Evolutionary conservation across 2,888 invertebrate species (phyloP).

Genomic region (Phaonia tiefii): DNA sequence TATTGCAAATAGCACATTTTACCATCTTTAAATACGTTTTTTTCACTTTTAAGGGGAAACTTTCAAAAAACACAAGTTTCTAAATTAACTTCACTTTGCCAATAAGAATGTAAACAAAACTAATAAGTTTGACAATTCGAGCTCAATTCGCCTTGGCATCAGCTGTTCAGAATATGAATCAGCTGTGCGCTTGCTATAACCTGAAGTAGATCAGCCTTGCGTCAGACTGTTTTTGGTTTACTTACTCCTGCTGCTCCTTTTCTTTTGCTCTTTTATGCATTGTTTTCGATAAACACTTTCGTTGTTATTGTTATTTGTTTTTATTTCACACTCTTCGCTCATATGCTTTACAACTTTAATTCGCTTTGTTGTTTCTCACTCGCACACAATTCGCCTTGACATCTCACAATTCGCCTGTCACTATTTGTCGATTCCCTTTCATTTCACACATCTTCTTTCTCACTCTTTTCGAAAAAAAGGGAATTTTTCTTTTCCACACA

Average conservation of each 20-base stretch:
- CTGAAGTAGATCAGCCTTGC: too few relatives aligned
- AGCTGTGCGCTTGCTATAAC: too few relatives aligned
- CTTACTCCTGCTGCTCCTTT: conserved; percentile 25
- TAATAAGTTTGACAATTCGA: too few relatives aligned
- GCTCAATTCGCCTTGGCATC: too few relatives aligned
- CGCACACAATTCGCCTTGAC: conserved; percentile 51
- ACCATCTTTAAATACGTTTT: too few relatives aligned
- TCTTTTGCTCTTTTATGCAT: conserved; percentile 33
- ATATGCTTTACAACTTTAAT: conserved; percentile 56
- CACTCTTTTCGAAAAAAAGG: not conserved
- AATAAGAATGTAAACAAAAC: too few relatives aligned
- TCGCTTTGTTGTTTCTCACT: conserved; percentile 36
- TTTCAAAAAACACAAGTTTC: too few relatives aligned
- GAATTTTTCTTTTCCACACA: conserved; percentile 33
- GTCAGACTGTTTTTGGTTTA: not conserved
- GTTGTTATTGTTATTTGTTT: conserved; percentile 61
- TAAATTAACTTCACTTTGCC: too few relatives aligned
- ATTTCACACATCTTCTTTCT: conserved; percentile 6
- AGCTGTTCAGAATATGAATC: too few relatives aligned
- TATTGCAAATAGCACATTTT: too few relatives aligned
- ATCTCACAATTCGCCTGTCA: conserved; percentile 52
- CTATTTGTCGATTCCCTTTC: conserved; percentile 45
- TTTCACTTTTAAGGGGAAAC: too few relatives aligned
- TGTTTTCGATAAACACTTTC: conserved; percentile 24
- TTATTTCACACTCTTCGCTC: conserved; percentile 53